Conservation (phyloP, 2,113 vertebrate species). For the Cercocebus atys region DNA sequence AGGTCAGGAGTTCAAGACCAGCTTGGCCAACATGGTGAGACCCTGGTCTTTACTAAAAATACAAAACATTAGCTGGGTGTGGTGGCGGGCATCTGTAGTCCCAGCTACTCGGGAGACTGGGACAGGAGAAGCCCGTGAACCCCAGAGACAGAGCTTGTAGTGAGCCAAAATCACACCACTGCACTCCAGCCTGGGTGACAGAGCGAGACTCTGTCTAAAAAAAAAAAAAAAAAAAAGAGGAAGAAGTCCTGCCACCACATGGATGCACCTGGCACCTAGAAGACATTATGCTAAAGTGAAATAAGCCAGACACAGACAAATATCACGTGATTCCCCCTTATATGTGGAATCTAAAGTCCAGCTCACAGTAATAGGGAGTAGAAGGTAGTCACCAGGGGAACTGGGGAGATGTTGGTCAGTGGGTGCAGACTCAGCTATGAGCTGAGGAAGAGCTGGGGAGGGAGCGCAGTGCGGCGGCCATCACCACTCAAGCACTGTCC, state of each 20-base stretch:
- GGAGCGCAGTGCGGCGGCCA: neutral
- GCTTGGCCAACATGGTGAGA: no score
- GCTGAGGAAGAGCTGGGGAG: neutral
- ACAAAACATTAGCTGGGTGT: no score
- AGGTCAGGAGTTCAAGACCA: no score
- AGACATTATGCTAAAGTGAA: neutral
- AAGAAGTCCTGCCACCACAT: neutral
- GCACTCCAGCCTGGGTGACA: no score
- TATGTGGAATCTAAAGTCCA: neutral
- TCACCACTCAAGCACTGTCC: neutral
- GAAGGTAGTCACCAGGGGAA: neutral
- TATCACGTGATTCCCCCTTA: neutral
- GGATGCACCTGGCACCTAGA: neutral
- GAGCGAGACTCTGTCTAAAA: no score
- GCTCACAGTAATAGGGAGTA: neutral
- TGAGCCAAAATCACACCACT: no score
- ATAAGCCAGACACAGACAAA: neutral
- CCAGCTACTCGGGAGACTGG: no score
- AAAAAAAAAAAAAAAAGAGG: neutral
- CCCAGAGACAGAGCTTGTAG: no score
- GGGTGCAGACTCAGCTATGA: neutral
- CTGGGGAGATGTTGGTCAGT: neutral
- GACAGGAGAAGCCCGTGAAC: no score
- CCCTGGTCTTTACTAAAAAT: no score
- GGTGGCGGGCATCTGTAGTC: no score